Conservation (phyloP, 2,113 vertebrate species). For the Gallinago paraguaiae region DNA sequence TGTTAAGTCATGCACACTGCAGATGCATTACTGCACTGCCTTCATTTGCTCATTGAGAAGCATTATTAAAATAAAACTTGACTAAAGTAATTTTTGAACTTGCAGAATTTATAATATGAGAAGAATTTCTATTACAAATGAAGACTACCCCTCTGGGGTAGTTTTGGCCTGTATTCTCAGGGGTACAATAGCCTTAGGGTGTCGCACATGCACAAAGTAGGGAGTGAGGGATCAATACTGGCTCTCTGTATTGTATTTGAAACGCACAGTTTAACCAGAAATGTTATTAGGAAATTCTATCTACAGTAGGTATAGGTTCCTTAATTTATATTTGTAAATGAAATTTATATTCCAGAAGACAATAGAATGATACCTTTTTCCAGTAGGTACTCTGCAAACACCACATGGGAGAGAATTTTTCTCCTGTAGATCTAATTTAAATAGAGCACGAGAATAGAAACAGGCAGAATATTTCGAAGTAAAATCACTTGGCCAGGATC, state of each 20-base stretch:
- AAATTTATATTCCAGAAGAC: not conserved
- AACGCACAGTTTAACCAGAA: not conserved
- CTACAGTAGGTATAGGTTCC: not conserved
- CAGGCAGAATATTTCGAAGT: not conserved
- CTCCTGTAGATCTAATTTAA: not conserved
- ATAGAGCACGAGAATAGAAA: not conserved
- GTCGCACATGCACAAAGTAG: accelerated
- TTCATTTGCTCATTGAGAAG: not conserved
- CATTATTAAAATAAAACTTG: not conserved
- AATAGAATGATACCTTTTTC: not conserved
- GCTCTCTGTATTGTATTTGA: not conserved
- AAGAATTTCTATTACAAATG: not conserved
- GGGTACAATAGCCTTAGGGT: not conserved
- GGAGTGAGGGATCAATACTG: not conserved
- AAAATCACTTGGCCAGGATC: not conserved
- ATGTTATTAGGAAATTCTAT: not conserved
- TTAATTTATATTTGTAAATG: not conserved
- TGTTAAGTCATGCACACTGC: accelerated
- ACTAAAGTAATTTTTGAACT: not conserved
- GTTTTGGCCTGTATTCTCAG: not conserved
- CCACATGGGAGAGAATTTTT: not conserved
- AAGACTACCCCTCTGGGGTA: not conserved
- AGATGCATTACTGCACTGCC: not conserved
- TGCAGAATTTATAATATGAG: not conserved
- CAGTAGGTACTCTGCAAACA: not conserved